These are phyloP conservation scores for Xerus rutilus DNA, from an alignment of 2,797 vertebrate species.

Conservation along the genomic window DNA sequence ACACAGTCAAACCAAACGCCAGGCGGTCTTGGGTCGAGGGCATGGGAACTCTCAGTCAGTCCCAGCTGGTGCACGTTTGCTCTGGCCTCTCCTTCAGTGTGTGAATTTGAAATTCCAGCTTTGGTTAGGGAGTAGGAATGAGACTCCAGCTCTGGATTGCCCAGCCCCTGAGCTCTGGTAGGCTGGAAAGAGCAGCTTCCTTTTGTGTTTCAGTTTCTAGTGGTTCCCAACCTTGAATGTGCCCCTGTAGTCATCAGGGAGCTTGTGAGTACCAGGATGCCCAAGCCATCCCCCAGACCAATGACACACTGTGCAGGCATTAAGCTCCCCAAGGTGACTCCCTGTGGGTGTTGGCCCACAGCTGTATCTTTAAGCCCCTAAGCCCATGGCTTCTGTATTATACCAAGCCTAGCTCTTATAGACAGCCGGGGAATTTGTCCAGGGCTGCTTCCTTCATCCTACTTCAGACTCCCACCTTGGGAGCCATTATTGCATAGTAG, in stretches of 20 bases:
- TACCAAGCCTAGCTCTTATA: background rate
- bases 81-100: background rate
- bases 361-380: background rate
- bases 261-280: background rate
- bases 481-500: accelerated
- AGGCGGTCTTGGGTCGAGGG: too few species aligned
- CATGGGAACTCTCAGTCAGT: background rate
- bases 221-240: background rate
- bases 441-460: background rate
- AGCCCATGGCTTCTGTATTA: background rate
- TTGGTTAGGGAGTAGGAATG: too few species aligned
- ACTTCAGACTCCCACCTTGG: background rate
- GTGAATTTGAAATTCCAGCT: background rate
- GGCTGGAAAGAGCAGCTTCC: background rate
- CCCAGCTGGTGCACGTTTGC: background rate
- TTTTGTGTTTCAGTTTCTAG: background rate
- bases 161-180: background rate
- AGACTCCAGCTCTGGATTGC: background rate
- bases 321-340: background rate
- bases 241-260: background rate
- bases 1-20: background rate
- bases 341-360: background rate
- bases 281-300: background rate
- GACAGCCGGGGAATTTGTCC: background rate
- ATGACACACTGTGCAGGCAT: background rate